A percentile compares a stretch with the other conserved stretches of the same genome.
These are phyloP conservation scores for Erethizon dorsatum DNA, from an alignment of 2,797 vertebrate genomes.

Conservation along the genomic window DNA sequence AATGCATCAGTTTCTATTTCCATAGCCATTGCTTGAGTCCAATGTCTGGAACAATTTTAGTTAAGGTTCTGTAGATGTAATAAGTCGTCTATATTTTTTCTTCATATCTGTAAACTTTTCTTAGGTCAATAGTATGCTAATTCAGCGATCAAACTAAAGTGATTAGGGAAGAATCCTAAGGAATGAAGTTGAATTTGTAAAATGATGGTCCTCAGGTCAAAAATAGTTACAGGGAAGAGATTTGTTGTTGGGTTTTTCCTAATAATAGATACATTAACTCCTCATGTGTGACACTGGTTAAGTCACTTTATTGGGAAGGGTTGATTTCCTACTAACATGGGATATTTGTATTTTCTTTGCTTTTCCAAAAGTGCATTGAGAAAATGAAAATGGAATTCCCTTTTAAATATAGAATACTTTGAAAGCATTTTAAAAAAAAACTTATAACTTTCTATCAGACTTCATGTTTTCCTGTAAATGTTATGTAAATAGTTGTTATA, in stretches of 20 bases:
- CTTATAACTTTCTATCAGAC: background rate
- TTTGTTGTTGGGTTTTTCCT: constrained; percentile 3
- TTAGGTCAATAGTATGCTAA: background rate
- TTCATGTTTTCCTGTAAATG: background rate
- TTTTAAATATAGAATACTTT: background rate
- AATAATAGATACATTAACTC: background rate
- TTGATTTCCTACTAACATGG: background rate
- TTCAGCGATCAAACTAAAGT: background rate
- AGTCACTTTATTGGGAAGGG: background rate
- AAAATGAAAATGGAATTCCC: constrained; percentile 31
- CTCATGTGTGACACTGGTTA: background rate
- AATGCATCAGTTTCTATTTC: constrained; percentile 46
- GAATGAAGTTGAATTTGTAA: background rate
- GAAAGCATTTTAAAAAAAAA: constrained; percentile 20
- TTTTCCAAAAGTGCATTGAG: constrained; percentile 3
- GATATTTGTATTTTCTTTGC: constrained; percentile 47
- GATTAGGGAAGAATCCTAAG: background rate
- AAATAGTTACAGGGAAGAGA: background rate
- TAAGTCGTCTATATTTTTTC: background rate
- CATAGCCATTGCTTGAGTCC: background rate
- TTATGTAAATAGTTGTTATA: background rate
- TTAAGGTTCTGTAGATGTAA: background rate
- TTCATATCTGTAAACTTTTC: constrained; percentile 30
- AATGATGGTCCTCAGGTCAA: background rate
- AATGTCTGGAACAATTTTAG: background rate